Percentiles rank a stretch among this genome's conserved stretches.
These are phyloP conservation scores for Aphaenogaster rudis DNA, from an alignment of 1,140 invertebrate species.

Conservation along the genomic window DNA sequence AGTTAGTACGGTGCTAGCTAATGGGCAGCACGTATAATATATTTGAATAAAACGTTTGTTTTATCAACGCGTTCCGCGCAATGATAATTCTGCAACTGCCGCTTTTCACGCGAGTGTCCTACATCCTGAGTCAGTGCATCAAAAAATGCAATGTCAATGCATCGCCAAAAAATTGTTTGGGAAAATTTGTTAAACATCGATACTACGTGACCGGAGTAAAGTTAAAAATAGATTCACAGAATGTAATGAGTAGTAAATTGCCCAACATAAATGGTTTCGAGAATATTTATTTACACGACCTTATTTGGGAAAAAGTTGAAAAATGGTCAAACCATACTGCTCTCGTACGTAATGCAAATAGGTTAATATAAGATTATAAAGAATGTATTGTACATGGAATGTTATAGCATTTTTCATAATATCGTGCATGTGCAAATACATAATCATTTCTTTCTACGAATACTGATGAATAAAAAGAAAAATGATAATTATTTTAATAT, in stretches of 20 bases:
- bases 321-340: constrained; percentile 88
- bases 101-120: not conserved
- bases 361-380: constrained; percentile 18
- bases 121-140: not conserved
- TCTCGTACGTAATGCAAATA: constrained; percentile 85
- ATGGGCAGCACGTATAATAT: too few relatives aligned
- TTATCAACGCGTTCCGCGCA: not conserved
- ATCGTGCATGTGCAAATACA: not conserved
- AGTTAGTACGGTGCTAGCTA: too few relatives aligned
- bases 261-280: constrained; percentile 59
- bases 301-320: constrained; percentile 89
- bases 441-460: not conserved
- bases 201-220: constrained; percentile 14
- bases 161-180: not conserved
- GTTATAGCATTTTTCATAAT: not conserved
- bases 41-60: not conserved
- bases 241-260: constrained; percentile 65
- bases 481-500: not conserved
- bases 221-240: constrained; percentile 39
- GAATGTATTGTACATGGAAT: not conserved
- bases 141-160: not conserved
- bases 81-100: not conserved
- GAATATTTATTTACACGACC: constrained; percentile 86
- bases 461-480: not conserved
- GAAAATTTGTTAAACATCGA: constrained; percentile 10